Evolutionary conservation across 2,888 invertebrate genomes (phyloP), one percentile per base, ranked within the genome.

Genomic region (Ennomos erosarius): DNA sequence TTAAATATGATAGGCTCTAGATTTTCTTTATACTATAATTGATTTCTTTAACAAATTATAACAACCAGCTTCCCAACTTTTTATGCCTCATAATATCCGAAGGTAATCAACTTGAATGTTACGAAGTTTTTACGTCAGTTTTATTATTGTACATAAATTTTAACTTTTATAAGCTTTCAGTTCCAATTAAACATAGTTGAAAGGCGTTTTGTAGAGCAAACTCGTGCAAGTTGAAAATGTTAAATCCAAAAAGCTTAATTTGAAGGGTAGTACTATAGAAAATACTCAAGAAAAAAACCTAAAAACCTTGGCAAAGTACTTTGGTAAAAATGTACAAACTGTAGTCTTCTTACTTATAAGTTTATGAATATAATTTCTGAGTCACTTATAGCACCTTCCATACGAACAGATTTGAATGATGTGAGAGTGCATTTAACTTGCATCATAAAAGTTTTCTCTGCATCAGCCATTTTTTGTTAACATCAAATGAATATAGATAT

Each of bases 81-180:
- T 61, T 60, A 51, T 62, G 43, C 53, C 51, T 62, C 55, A 62
- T 68, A 64, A 62, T 68, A 64, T 66, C 50, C 63, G 65, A 71
- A 74, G 64, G 69, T 58, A 68, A 70, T 70, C 62, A 43, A 65
- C 56, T 69, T 59, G 55, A 67, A 55, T 64, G 51, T 69, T 64
- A 68, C 65, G 52, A 68, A 71, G 66, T 64, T 71, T 73, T 73
- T 74, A 71, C 50, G 68, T 59, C 51, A 40, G 33, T 70, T 71
- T 72, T 75, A 71, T 65, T 68, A 58, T 64, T 52, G 63, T 59
- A 59, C 70, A 73, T 77, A 73, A 68, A 69, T 68, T 68, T 59
- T 51, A 52, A 63, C 46, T 70, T 73, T 72, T 69, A 70, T 65
- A 59, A 65, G 62, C 65, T 75, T 72, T 68, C 65, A 62, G 60